Percentiles rank a stretch among this genome's conserved stretches.
Evolutionary conservation across 2,113 vertebrate species (phyloP).

Genomic region (Chlorodrepanis virens): DNA sequence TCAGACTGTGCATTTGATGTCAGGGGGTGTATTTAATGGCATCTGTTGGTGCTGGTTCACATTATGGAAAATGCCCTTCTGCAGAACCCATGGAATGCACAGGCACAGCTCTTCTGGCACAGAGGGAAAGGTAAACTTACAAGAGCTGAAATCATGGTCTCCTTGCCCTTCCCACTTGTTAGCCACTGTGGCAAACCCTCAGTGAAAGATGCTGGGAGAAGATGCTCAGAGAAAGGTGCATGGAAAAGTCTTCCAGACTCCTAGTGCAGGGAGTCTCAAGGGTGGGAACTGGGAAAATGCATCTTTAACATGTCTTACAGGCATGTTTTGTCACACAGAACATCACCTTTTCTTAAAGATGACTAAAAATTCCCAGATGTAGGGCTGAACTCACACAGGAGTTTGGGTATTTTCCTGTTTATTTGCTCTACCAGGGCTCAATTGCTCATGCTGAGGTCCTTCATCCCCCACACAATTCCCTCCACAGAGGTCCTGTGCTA

Average conservation of each 20-base stretch:
- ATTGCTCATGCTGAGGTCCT: not conserved
- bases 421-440: not conserved
- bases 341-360: not conserved
- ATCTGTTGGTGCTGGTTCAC: not conserved
- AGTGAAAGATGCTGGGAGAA: not conserved
- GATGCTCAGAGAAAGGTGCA: not conserved
- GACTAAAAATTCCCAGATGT: not conserved
- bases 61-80: not conserved
- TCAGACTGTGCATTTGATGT: not conserved
- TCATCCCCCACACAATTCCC: not conserved
- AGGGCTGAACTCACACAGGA: not conserved
- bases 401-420: not conserved
- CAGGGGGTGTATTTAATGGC: not conserved
- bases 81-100: fast-evolving
- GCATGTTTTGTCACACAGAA: not conserved
- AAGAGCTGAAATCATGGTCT: not conserved
- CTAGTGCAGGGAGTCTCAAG: not conserved
- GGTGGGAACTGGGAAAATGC: not conserved
- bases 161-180: not conserved
- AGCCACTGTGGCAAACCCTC: not conserved
- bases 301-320: not conserved
- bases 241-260: not conserved
- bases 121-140: not conserved
- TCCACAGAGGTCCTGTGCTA: not conserved
- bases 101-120: not conserved